phyloP scores from a whole-genome alignment of 2,888 invertebrate genomes.

The Zele albiditarsus region DNA sequence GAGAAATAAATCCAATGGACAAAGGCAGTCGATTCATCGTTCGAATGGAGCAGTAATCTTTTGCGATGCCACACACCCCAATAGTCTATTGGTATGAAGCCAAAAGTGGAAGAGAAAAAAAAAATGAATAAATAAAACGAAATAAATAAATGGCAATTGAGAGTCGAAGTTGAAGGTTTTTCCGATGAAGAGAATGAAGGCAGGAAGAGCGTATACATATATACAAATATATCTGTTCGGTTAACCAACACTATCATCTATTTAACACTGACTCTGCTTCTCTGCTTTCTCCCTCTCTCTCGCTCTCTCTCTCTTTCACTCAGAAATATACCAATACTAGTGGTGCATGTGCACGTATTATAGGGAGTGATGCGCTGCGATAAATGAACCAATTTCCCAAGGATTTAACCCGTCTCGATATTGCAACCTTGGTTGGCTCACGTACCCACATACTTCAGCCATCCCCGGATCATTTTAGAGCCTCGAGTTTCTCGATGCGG shows the following conservation, averaged over 20 bases:
- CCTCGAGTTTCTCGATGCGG: slow-evolving; percentile 47
- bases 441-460: slow-evolving; percentile 51
- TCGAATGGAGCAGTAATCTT: background rate
- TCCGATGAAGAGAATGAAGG: slow-evolving; percentile 42
- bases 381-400: slow-evolving; percentile 63
- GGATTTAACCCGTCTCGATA: slow-evolving; percentile 58
- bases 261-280: background rate
- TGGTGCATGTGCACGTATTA: slow-evolving; percentile 44
- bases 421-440: slow-evolving; percentile 53
- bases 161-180: slow-evolving; percentile 37
- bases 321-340: background rate
- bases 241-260: slow-evolving; percentile 7
- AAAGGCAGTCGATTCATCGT: slow-evolving; percentile 8
- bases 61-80: background rate
- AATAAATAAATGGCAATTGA: slow-evolving; percentile 28
- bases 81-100: slow-evolving; percentile 4
- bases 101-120: background rate
- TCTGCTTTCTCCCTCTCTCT: background rate
- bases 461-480: slow-evolving; percentile 54
- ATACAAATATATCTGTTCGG: slow-evolving; percentile 25
- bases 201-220: background rate
- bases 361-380: slow-evolving; percentile 55
- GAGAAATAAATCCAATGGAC: slow-evolving; percentile 4
- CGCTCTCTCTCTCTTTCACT: background rate
- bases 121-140: background rate